A percentile compares a stretch with the other conserved stretches of the same genome.
Evolutionary conservation across 2,797 vertebrate species (phyloP).

Genomic region (Sparidentex hasta): DNA sequence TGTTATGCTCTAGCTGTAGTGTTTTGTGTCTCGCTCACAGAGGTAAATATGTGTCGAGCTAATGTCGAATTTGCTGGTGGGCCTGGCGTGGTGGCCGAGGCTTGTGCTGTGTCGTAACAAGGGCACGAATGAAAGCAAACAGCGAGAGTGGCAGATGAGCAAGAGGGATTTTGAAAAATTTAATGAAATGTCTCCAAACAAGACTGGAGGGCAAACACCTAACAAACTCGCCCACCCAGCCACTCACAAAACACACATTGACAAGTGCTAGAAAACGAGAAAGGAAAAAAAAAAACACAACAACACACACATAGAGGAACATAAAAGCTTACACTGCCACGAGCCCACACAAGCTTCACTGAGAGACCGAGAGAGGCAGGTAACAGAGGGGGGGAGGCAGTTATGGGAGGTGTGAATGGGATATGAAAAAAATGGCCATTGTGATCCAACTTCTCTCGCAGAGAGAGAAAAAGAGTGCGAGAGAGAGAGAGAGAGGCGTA

Average conservation of each 20-base stretch:
- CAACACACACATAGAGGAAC: constrained; percentile 15
- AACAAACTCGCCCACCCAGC: constrained; percentile 16
- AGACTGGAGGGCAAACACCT: constrained; percentile 34
- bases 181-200: constrained; percentile 25
- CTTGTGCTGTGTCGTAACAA: background rate
- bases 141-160: background rate
- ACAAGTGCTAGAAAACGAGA: constrained; percentile 1
- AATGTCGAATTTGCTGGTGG: background rate
- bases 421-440: constrained; percentile 28
- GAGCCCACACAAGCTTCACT: constrained; percentile 2
- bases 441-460: constrained; percentile 21
- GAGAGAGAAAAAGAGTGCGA: constrained; percentile 7
- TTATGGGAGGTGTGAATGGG: constrained; percentile 10
- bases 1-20: background rate
- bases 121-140: constrained; percentile 13
- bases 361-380: constrained; percentile 28
- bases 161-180: constrained; percentile 6
- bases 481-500: constrained; percentile 6
- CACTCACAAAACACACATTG: constrained; percentile 21
- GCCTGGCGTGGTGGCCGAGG: background rate
- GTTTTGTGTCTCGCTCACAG: background rate
- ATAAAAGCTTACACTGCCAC: constrained; percentile 21
- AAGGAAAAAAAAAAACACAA: no score
- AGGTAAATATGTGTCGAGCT: background rate
- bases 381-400: background rate